Percentiles rank a stretch among this genome's conserved stretches.
These are phyloP conservation scores for Leuciscus waleckii DNA, from an alignment of 2,797 vertebrate genomes.

Conservation along the genomic window DNA sequence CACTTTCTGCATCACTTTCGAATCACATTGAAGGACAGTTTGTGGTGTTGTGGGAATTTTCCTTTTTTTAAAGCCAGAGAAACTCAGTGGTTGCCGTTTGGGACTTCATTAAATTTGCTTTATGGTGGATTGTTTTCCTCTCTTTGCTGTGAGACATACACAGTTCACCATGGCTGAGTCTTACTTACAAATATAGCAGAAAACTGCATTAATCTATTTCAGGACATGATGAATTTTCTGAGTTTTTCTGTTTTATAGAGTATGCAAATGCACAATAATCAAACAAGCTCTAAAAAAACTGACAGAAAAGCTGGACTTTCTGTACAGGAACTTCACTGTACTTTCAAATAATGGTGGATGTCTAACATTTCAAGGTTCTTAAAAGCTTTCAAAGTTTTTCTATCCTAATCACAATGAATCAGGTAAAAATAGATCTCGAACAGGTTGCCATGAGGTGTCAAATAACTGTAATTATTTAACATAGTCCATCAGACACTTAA, in stretches of 20 bases:
- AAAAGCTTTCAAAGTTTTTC: constrained; percentile 11
- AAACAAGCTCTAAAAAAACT: constrained; percentile 27
- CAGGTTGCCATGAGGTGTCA: constrained; percentile 17
- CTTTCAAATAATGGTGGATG: constrained; percentile 7
- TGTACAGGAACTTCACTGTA: background rate
- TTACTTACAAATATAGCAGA: constrained; percentile 73
- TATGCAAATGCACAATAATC: constrained; percentile 26
- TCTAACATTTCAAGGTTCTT: background rate
- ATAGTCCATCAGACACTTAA: constrained; percentile 1
- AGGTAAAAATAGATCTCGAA: constrained; percentile 36
- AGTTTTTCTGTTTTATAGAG: background rate
- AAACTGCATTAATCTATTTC: constrained; percentile 20
- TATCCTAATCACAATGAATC: background rate
- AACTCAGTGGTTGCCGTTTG: constrained; percentile 71
- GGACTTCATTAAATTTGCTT: constrained; percentile 82
- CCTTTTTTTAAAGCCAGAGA: constrained; percentile 66
- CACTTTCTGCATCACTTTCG: constrained; percentile 10
- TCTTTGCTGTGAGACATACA: constrained; percentile 73
- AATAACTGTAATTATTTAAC: constrained; percentile 29
- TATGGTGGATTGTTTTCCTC: constrained; percentile 74
- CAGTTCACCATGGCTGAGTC: constrained; percentile 71
- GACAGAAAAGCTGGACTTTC: background rate
- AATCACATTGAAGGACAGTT: constrained; percentile 65
- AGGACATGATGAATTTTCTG: constrained; percentile 7
- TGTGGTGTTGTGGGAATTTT: constrained; percentile 67